Percentiles rank a stretch among this genome's conserved stretches.
Evolutionary conservation across 2,113 vertebrate genomes (phyloP).

Genomic region (Phyllopteryx taeniolatus): DNA sequence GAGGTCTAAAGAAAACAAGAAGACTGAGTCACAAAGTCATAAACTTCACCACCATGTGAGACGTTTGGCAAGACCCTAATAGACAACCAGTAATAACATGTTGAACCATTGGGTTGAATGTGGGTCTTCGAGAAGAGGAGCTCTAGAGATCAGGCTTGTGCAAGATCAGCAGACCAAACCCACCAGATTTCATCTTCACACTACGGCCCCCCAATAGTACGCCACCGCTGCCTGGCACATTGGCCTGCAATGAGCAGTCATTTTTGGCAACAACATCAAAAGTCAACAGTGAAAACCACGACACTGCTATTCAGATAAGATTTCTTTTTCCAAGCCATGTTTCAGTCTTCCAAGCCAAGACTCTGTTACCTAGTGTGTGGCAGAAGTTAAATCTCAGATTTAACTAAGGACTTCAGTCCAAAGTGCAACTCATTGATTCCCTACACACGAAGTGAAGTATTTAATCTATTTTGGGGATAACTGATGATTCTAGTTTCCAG

Average conservation of each 20-base stretch:
- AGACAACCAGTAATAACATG: slow-evolving; percentile 32
- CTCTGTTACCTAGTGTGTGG: slow-evolving; percentile 2
- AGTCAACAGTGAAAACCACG: slow-evolving; percentile 34
- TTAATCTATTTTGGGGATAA: too few relatives aligned
- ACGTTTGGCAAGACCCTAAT: slow-evolving; percentile 11
- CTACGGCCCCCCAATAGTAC: slow-evolving; percentile 8
- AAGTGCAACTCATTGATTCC: too few relatives aligned
- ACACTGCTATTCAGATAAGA: slow-evolving; percentile 33
- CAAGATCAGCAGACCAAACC: slow-evolving; percentile 23
- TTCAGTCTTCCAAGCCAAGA: slow-evolving; percentile 4
- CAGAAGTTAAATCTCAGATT: too few relatives aligned
- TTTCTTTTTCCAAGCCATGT: not conserved
- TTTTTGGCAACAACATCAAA: slow-evolving; percentile 48
- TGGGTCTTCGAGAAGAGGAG: slow-evolving; percentile 31
- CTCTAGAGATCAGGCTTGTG: slow-evolving; percentile 35
- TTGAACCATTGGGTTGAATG: slow-evolving; percentile 39
- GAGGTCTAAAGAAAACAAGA: slow-evolving; percentile 15
- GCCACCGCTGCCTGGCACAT: slow-evolving; percentile 23
- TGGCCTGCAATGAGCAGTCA: slow-evolving; percentile 35
- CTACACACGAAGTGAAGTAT: too few relatives aligned
- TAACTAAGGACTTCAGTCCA: too few relatives aligned
- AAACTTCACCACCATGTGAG: not conserved
- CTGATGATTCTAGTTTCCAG: too few relatives aligned
- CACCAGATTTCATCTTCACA: slow-evolving; percentile 25
- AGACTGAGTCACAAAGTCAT: slow-evolving; percentile 7